Conservation (phyloP, 1,140 invertebrate species). For the Parapsyche elsis region DNA sequence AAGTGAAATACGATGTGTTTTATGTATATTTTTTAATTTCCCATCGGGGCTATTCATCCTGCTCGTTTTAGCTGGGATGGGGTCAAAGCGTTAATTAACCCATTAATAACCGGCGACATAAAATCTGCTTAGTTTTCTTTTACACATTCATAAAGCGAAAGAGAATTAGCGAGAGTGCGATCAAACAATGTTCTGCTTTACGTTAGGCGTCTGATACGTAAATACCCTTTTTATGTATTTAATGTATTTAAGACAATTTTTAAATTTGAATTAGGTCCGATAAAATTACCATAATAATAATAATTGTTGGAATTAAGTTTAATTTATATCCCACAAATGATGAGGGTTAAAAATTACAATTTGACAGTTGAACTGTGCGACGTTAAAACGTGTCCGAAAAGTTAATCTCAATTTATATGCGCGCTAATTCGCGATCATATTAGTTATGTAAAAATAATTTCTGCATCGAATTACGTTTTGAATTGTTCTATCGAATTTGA, state of each 20-base stretch:
- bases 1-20: background rate
- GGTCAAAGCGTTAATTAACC: constrained; percentile 17
- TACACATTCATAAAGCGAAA: background rate
- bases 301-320: constrained; percentile 8
- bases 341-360: constrained; percentile 3
- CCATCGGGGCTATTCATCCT: background rate
- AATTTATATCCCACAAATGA: background rate
- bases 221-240: background rate
- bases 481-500: background rate
- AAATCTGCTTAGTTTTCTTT: background rate
- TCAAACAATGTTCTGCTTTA: background rate
- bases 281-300: background rate
- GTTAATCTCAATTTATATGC: background rate
- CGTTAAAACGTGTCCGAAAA: constrained; percentile 2
- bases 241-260: background rate
- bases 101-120: background rate
- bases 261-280: background rate
- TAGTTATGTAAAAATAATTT: background rate
- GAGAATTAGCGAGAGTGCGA: background rate
- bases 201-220: background rate
- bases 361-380: constrained; percentile 7
- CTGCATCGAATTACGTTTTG: background rate
- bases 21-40: background rate
- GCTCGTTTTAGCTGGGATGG: background rate
- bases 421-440: background rate